These are phyloP conservation scores for Myrmecobius fasciatus DNA, from an alignment of 2,113 vertebrate genomes.

Conservation along the genomic window DNA sequence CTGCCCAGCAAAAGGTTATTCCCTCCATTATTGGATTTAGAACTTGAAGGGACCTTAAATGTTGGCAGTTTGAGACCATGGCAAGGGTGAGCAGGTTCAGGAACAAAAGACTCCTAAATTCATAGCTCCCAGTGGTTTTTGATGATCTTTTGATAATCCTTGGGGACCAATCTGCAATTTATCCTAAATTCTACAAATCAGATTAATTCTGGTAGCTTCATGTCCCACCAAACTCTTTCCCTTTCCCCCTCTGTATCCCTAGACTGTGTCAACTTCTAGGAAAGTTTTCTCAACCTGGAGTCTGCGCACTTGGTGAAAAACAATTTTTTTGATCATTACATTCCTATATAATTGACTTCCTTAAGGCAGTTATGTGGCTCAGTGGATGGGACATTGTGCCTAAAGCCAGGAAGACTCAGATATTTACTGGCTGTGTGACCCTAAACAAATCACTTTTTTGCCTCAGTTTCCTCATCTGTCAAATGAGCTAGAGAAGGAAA, in stretches of 20 bases:
- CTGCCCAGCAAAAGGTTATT: neutral
- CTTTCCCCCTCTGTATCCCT: neutral
- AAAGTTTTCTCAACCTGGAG: neutral
- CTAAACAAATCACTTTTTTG: neutral
- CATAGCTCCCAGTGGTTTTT: neutral
- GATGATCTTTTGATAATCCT: neutral
- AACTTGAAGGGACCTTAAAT: neutral
- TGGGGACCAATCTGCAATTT: neutral
- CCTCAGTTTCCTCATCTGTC: neutral
- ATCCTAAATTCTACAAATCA: neutral
- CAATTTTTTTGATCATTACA: neutral
- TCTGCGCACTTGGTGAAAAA: neutral
- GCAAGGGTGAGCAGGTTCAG: neutral
- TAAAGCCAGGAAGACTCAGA: neutral
- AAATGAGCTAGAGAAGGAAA: neutral
- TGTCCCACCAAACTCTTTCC: neutral
- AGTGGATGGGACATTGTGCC: neutral
- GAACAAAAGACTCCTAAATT: neutral
- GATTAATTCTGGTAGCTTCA: neutral
- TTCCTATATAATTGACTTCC: neutral
- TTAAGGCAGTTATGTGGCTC: neutral
- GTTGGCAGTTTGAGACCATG: neutral
- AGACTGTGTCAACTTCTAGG: neutral
- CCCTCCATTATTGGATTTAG: neutral
- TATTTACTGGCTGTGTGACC: neutral